Conservation (phyloP, 2,797 vertebrate genomes). For the Pelobates cultripes region DNA sequence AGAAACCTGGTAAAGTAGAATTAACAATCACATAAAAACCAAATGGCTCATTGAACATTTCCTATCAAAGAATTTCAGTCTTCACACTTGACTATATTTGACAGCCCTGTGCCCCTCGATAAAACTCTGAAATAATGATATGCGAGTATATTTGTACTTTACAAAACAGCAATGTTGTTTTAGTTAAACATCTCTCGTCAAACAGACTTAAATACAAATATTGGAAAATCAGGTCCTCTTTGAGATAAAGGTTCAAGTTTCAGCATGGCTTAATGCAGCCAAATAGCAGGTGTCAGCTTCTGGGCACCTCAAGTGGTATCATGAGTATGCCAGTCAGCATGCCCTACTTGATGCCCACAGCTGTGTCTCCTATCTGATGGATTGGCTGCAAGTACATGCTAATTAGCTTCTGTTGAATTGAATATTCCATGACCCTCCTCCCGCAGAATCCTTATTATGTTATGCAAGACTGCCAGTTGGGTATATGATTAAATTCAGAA, state of each 20-base stretch:
- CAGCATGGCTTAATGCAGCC: constrained; percentile 75
- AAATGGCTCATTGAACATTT: too few relatives aligned
- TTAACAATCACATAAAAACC: too few relatives aligned
- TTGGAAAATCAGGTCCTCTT: neutral
- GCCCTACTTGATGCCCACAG: constrained; percentile 80
- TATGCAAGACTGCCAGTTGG: constrained; percentile 78
- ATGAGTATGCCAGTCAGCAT: constrained; percentile 80
- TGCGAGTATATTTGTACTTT: too few relatives aligned
- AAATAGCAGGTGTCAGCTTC: constrained; percentile 71
- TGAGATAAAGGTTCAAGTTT: constrained; percentile 68
- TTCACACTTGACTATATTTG: too few relatives aligned
- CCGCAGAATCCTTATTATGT: constrained; percentile 77
- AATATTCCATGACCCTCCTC: constrained; percentile 74
- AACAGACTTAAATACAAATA: neutral
- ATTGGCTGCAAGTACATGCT: constrained; percentile 81
- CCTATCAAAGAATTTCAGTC: too few relatives aligned
- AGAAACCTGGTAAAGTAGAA: too few relatives aligned
- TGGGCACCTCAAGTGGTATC: constrained; percentile 66
- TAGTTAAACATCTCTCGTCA: too few relatives aligned
- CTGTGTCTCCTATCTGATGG: constrained; percentile 81
- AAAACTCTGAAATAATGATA: too few relatives aligned
- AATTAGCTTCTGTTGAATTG: constrained; percentile 84
- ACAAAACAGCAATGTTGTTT: too few relatives aligned
- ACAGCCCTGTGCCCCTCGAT: too few relatives aligned
- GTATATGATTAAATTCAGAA: constrained; percentile 75